These are phyloP conservation scores for Corythornis madagascariensis DNA, from an alignment of 2,113 vertebrate species.

Conservation along the genomic window DNA sequence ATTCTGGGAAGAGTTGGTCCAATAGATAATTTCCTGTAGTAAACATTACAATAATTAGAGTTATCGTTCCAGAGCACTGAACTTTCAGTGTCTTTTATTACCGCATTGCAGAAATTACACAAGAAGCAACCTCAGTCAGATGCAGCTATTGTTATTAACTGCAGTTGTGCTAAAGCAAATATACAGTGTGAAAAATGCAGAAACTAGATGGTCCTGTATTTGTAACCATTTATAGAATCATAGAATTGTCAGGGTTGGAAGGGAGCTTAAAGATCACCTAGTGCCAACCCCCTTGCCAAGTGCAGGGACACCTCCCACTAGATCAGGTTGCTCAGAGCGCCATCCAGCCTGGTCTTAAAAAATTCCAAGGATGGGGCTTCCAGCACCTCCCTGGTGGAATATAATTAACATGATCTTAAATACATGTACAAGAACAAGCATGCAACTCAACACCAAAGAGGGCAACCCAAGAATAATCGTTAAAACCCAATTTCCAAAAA, in stretches of 20 bases:
- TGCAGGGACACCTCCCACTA: no score
- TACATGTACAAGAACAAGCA: not conserved
- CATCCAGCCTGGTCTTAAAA: no score
- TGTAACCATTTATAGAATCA: not conserved
- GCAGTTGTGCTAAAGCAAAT: not conserved
- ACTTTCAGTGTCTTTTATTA: conserved; percentile 28
- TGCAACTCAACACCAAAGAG: not conserved
- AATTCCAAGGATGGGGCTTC: no score
- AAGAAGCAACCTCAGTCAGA: not conserved
- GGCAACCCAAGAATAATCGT: not conserved
- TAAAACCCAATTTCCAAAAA: not conserved
- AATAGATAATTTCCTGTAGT: not conserved
- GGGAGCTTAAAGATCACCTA: no score
- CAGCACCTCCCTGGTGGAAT: no score
- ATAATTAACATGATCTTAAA: not conserved
- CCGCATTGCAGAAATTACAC: not conserved
- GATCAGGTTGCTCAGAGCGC: no score
- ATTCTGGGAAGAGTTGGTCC: not conserved
- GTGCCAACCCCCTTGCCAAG: no score
- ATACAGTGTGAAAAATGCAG: not conserved
- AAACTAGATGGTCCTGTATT: not conserved
- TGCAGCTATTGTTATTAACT: not conserved
- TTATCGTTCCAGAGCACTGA: conserved; percentile 11
- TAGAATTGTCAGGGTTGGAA: no score
- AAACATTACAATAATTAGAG: conserved; percentile 10